Conservation (phyloP, 2,797 vertebrate species). For the Melanotaenia trifasciata region DNA sequence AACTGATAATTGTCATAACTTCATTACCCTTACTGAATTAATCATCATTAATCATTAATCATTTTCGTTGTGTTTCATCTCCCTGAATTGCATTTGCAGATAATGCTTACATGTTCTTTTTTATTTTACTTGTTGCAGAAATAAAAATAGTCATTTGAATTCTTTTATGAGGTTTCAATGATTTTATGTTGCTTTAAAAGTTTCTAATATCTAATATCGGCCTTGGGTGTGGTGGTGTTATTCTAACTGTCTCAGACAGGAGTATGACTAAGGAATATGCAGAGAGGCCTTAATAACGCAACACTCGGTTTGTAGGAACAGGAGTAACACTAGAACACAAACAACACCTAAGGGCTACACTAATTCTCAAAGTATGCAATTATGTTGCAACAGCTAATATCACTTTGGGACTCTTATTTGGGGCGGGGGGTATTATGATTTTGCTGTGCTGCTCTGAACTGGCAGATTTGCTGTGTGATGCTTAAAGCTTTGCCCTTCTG, state of each 20-base stretch:
- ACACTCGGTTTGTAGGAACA: conserved; percentile 33
- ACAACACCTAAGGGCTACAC: conserved; percentile 9
- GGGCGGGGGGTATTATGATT: conserved; percentile 23
- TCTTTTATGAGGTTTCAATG: conserved; percentile 10
- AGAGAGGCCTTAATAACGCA: conserved; percentile 30
- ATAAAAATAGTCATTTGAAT: background rate
- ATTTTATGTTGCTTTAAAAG: conserved; percentile 1
- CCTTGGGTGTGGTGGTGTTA: conserved; percentile 13
- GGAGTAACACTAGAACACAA: conserved; percentile 27
- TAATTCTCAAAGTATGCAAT: conserved; percentile 24
- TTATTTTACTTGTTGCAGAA: background rate
- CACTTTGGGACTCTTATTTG: conserved; percentile 37
- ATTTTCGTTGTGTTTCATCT: background rate
- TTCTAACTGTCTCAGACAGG: conserved; percentile 19
- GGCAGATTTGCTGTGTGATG: conserved; percentile 31
- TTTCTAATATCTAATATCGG: conserved; percentile 8
- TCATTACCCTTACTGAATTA: background rate
- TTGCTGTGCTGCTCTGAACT: conserved; percentile 29
- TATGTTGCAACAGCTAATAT: conserved; percentile 29
- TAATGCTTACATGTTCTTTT: background rate
- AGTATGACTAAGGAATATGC: conserved; percentile 24
- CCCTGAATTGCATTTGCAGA: conserved; percentile 16
- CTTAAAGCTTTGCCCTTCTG: conserved; percentile 60
- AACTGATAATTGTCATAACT: conserved; percentile 7
- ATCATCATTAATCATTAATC: conserved; percentile 3